Evolutionary conservation across 2,888 invertebrate genomes (phyloP), one percentile per base, ranked within the genome.

Genomic region (Pocota personata): DNA sequence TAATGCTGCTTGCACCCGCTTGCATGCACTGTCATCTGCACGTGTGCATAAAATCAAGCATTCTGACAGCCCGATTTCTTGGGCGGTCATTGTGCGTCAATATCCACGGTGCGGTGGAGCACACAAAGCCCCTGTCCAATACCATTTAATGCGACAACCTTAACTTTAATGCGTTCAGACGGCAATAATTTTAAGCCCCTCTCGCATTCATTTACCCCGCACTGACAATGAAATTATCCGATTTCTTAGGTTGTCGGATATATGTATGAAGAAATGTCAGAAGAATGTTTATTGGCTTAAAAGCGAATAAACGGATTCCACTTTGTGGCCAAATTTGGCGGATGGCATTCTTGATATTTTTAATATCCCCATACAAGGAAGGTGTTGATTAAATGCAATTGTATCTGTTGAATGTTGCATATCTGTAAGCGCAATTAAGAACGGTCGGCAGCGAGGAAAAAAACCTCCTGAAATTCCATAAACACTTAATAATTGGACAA

Each of bases 401-500:
- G 52, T 60, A 77, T 77, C 66, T 40, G 48, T 55, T 40, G 21
- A 21, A 2, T n/a, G 16, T 37, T 24, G 2, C 24, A 24, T 24
- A 24, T 24, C 24, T 24, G 32, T 46, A 32, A 43, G 52, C 37
- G 64, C 64, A 64, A 79, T 57, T 72, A 57, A 57, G 78, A 60
- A 14, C 16, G 27, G 0, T 30, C 7, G 5, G 27, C 14, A 27
- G 10, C 12, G 7, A n/a, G 52, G n/a, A n/a, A 8, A 37, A 64
- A 40, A 73, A 75, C 62, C 67, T 80, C 52, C 77, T 52, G 12
- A 58, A 73, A 73, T 78, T 73, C 83, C 60, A 67, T 67, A 73
- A 60, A 78, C 78, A 78, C 78, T 78, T 66, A 73, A 78, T 77
- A 78, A 79, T 79, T 83, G 73, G 79, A 83, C 79, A 62, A 55